These are phyloP conservation scores for Acanthopleura granulata DNA, from an alignment of 2,888 invertebrate genomes.

Conservation along the genomic window DNA sequence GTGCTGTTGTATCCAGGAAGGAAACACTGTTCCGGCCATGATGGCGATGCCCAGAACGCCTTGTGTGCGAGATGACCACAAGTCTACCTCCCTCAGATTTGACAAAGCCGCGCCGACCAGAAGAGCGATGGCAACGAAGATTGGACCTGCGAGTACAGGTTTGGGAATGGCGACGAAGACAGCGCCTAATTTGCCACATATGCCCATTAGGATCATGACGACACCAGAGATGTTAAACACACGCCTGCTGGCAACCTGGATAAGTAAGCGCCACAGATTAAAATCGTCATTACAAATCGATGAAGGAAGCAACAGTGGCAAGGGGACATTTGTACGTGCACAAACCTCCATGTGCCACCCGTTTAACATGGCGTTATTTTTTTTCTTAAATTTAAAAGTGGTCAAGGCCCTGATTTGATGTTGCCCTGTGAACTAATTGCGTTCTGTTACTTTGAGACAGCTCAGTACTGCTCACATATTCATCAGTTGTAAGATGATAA, in stretches of 20 bases:
- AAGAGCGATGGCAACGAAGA: slow-evolving; percentile 34
- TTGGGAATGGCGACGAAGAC: slow-evolving; percentile 70
- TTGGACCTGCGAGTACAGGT: slow-evolving; percentile 67
- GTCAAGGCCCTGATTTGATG: no score
- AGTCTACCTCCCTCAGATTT: neutral
- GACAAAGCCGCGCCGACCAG: slow-evolving; percentile 7
- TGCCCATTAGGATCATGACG: slow-evolving; percentile 65
- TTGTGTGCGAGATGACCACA: neutral
- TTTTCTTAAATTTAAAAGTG: no score
- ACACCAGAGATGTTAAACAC: slow-evolving; percentile 68
- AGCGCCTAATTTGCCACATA: slow-evolving; percentile 69
- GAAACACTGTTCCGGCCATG: slow-evolving; percentile 80
- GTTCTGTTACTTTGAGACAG: no score
- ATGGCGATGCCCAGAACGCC: slow-evolving; percentile 82
- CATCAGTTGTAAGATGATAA: no score
- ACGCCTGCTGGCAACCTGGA: slow-evolving; percentile 66
- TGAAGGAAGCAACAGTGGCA: no score
- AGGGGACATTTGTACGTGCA: no score
- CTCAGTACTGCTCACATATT: no score
- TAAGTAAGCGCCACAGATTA: neutral
- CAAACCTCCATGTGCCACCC: no score
- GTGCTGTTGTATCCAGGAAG: slow-evolving; percentile 42
- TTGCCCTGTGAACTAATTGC: no score
- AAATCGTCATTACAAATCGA: neutral
- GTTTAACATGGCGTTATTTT: no score